These are phyloP conservation scores for Macrosoma leucophasiata DNA, from an alignment of 2,888 invertebrate genomes.

Conservation along the genomic window DNA sequence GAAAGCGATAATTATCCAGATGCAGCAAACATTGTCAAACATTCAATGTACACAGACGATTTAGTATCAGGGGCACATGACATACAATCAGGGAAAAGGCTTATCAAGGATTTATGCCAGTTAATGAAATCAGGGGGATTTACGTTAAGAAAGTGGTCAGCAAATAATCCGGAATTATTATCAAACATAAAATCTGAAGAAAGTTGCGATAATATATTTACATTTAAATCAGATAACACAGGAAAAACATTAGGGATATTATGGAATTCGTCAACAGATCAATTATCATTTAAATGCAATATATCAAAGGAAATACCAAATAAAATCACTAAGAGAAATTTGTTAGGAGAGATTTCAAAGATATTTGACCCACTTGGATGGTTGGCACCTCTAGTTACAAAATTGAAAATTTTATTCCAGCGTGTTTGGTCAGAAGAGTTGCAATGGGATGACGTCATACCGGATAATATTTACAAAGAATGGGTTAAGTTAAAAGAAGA, in stretches of 20 bases:
- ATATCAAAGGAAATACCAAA: too few relatives aligned
- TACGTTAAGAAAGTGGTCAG: constrained; percentile 29
- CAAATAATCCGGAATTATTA: constrained; percentile 20
- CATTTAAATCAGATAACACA: constrained; percentile 14
- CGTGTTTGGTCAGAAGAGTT: too few relatives aligned
- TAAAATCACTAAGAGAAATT: too few relatives aligned
- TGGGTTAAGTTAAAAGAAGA: constrained; percentile 6
- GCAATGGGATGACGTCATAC: too few relatives aligned
- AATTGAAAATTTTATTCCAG: too few relatives aligned
- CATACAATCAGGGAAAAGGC: constrained; percentile 16
- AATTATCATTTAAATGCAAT: constrained; percentile 9
- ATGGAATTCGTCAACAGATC: constrained; percentile 22
- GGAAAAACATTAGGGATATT: constrained; percentile 19
- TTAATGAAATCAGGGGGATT: constrained; percentile 30
- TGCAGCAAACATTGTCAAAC: constrained; percentile 13
- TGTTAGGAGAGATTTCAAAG: too few relatives aligned
- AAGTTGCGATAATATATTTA: neutral
- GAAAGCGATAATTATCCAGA: constrained; percentile 21
- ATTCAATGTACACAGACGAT: constrained; percentile 19
- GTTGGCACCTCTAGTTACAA: too few relatives aligned
- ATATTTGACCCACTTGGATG: too few relatives aligned
- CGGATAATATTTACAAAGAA: too few relatives aligned
- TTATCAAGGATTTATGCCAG: constrained; percentile 21
- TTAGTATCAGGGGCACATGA: constrained; percentile 19
- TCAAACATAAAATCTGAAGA: constrained; percentile 9